Evolutionary conservation across 1,140 invertebrate species (phyloP), one percentile per base, ranked within the genome.

Genomic region (Drusus annulatus): DNA sequence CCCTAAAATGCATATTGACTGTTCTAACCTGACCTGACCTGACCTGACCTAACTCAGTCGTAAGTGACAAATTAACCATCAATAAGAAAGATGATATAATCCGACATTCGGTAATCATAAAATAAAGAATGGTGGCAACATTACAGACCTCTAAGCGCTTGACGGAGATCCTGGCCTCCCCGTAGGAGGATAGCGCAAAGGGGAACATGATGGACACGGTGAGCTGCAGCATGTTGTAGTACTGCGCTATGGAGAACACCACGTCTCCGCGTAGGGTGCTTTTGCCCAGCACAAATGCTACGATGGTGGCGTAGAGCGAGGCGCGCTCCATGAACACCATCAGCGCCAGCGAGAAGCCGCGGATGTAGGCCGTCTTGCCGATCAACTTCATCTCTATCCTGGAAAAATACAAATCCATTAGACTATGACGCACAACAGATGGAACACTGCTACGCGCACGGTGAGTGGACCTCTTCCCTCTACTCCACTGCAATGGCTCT

Each of bases 191-290:
- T 10, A 95, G 85, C 2, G 92, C 94, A 84, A 91, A 85, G 2
- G 95, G 95, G 86, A 93, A 94, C 80, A 93, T 91, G 80, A 95
- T 93, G 16, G 94, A 94, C 89, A 95, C 93, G 19, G 93, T 93
- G 1, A 93, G 85, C 83, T 95, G 92, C 19, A 96, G 85, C 60
- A 93, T 90, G 85, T 96, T 95, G 85, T 93, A 94, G 83, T 95
- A 92, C 76, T 94, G 92, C 45, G 94, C 92, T 78, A 94, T 89
- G 7, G 94, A 93, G 86, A 96, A 96, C 7, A 95, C 93, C 84
- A 92, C 92, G 78, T 93, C 91, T 0, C 94, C 91, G 1, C 92
- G 91, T 78, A 95, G 90, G 6, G 87, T 85, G 19, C 93, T 91
- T 3, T 92, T 92, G 65, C 91, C 85, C 56, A 94, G 84, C 80